phyloP scores from a whole-genome alignment of 2,888 invertebrate genomes.

The Andrena flavipes region DNA sequence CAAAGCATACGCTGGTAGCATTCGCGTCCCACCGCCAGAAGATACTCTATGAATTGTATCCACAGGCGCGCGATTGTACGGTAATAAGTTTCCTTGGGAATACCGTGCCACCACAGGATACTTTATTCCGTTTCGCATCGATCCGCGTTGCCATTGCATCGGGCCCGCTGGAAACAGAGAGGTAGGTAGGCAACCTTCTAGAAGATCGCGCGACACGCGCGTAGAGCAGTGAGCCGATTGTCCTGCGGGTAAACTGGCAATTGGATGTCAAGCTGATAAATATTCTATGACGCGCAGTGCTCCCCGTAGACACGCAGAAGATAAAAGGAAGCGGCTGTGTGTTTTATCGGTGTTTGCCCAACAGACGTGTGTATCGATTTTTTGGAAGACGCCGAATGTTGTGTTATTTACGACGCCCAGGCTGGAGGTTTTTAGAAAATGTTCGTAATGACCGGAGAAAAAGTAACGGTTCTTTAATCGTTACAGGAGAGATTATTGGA shows the following conservation, averaged over 20 bases:
- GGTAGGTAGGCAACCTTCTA: conserved; percentile 58
- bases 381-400: background rate
- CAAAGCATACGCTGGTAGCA: conserved; percentile 12
- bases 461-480: too few species aligned
- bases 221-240: conserved; percentile 49
- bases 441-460: too few species aligned
- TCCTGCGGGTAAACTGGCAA: conserved; percentile 49
- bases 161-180: conserved; percentile 32
- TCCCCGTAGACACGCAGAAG: background rate
- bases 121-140: conserved; percentile 75
- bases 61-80: conserved; percentile 63
- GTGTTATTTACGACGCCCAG: too few species aligned
- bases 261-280: conserved; percentile 55
- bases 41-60: conserved; percentile 64
- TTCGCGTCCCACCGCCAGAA: conserved; percentile 29
- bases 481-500: too few species aligned
- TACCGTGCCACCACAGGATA: conserved; percentile 67
- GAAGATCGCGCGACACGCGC: conserved; percentile 42
- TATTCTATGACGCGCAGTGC: conserved; percentile 42
- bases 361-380: background rate
- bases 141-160: conserved; percentile 47
- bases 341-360: background rate
- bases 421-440: too few species aligned
- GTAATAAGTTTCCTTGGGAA: conserved; percentile 80
- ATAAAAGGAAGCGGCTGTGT: background rate